A percentile compares a stretch with the other conserved stretches of the same genome.
These are phyloP conservation scores for Antheraea pernyi DNA, from an alignment of 1,140 invertebrate genomes.

Conservation along the genomic window DNA sequence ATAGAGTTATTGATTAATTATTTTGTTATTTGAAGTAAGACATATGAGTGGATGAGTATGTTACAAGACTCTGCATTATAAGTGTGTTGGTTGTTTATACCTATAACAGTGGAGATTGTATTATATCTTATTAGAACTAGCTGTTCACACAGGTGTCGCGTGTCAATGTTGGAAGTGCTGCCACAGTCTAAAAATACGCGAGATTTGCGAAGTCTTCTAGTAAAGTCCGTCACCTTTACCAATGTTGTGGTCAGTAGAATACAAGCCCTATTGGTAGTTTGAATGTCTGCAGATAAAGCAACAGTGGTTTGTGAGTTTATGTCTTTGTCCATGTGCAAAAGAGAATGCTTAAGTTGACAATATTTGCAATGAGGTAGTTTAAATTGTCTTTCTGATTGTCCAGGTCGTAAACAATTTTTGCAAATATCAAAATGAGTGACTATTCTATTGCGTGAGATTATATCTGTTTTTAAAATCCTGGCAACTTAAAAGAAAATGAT, in stretches of 20 bases:
- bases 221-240: constrained; percentile 23
- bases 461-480: constrained; percentile 17
- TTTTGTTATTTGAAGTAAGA: constrained; percentile 40
- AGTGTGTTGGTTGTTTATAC: constrained; percentile 35
- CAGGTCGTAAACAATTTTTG: neutral
- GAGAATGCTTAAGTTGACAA: no score
- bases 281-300: no score
- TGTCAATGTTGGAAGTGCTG: constrained; percentile 32
- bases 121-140: constrained; percentile 25
- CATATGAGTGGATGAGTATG: constrained; percentile 32
- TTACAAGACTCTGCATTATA: constrained; percentile 37
- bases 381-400: neutral
- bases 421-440: constrained; percentile 4
- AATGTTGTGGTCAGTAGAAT: constrained; percentile 34
- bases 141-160: constrained; percentile 23
- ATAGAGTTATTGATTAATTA: constrained; percentile 26
- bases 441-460: constrained; percentile 20
- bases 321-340: no score
- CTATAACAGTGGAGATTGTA: constrained; percentile 31
- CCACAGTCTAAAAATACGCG: constrained; percentile 32
- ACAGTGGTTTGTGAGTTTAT: no score
- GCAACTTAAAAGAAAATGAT: constrained; percentile 27
- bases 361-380: neutral
- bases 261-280: neutral
- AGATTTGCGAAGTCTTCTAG: constrained; percentile 19